Evolutionary conservation across 1,140 invertebrate species (phyloP).

Genomic region (Hyposmocoma kahamanoa): DNA sequence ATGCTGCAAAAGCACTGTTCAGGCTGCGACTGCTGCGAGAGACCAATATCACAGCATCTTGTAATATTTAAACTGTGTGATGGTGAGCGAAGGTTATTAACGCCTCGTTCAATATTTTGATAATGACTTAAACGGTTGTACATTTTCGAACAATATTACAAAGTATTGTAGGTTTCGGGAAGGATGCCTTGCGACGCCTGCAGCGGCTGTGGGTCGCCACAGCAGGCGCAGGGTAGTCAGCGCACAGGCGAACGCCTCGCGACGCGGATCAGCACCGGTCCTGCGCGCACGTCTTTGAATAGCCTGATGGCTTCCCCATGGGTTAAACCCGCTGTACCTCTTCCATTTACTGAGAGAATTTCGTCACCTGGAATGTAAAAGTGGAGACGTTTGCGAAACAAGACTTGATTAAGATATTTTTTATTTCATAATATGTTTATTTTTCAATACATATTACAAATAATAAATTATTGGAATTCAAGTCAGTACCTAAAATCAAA

Average conservation of each 20-base stretch:
- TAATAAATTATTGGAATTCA: too few species aligned
- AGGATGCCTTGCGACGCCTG: slow-evolving; percentile 44
- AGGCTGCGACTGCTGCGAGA: too few species aligned
- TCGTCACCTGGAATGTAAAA: slow-evolving; percentile 79
- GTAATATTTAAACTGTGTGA: too few species aligned
- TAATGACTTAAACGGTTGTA: too few species aligned
- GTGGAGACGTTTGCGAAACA: neutral
- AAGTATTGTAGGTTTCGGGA: slow-evolving; percentile 40
- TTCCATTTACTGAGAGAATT: slow-evolving; percentile 84
- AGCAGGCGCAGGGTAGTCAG: slow-evolving; percentile 66
- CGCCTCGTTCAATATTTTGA: too few species aligned
- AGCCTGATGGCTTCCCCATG: slow-evolving; percentile 85
- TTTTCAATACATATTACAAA: neutral
- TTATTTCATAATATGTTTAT: neutral
- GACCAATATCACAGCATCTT: too few species aligned
- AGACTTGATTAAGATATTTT: neutral
- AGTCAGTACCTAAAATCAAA: too few species aligned
- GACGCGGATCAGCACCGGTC: slow-evolving; percentile 81
- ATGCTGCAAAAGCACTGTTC: too few species aligned
- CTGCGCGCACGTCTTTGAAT: slow-evolving; percentile 85
- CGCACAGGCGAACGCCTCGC: slow-evolving; percentile 69
- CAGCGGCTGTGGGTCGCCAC: slow-evolving; percentile 34
- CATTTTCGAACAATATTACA: too few species aligned
- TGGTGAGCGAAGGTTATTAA: too few species aligned
- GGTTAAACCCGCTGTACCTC: slow-evolving; percentile 80